Percentiles rank a stretch among this genome's conserved stretches.
These are phyloP conservation scores for Lamellibrachia luymesi DNA, from an alignment of 1,140 invertebrate species.

Conservation along the genomic window DNA sequence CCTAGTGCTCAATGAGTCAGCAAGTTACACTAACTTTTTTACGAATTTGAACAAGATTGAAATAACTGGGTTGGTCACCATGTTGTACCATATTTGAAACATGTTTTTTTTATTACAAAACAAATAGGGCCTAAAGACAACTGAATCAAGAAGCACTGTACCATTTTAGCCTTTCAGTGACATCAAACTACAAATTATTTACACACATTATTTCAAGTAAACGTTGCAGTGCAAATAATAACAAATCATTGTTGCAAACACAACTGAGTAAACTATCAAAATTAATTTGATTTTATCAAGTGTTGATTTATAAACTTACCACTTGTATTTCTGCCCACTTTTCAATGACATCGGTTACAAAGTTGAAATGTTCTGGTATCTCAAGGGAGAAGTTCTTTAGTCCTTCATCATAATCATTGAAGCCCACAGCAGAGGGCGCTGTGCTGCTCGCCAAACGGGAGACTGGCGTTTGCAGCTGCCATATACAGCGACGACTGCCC, in stretches of 20 bases:
- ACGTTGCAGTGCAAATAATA: not conserved
- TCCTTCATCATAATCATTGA: conserved; percentile 41
- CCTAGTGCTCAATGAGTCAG: too few species aligned
- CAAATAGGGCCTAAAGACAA: too few species aligned
- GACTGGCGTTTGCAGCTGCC: not conserved
- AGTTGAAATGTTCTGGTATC: conserved; percentile 53
- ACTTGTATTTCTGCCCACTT: conserved; percentile 46
- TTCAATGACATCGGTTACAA: conserved; percentile 54
- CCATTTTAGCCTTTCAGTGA: too few species aligned
- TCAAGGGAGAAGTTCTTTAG: conserved; percentile 34
- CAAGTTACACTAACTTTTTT: too few species aligned
- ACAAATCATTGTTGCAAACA: too few species aligned
- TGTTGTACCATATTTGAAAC: too few species aligned
- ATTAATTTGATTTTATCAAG: not conserved
- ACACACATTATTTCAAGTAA: too few species aligned
- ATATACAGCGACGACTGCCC: not conserved
- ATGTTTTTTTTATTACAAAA: too few species aligned
- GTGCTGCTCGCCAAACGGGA: not conserved
- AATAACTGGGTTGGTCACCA: too few species aligned
- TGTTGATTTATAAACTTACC: conserved; percentile 9
- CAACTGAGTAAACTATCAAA: not conserved
- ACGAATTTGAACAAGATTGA: too few species aligned
- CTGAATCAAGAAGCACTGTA: too few species aligned
- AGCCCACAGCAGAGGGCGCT: conserved; percentile 13
- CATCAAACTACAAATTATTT: too few species aligned